Evolutionary conservation across 2,888 invertebrate genomes (phyloP).

Genomic region (Lathronympha strigana): DNA sequence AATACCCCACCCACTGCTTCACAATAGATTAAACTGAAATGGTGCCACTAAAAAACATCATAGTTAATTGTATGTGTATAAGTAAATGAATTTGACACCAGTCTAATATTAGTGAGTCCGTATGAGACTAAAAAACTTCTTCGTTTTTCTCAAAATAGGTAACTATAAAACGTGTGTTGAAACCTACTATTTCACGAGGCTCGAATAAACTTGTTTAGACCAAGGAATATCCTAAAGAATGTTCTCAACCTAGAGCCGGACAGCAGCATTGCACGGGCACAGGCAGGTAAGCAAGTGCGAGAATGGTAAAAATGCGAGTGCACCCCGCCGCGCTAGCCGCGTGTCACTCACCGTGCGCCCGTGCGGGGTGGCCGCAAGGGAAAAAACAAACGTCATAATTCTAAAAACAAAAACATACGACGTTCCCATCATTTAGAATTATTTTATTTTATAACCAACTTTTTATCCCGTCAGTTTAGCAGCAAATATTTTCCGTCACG

Average conservation of each 20-base stretch:
- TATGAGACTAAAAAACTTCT: too few relatives aligned
- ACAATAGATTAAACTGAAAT: background rate
- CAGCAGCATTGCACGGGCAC: slow-evolving; percentile 16
- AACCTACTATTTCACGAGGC: slow-evolving; percentile 3
- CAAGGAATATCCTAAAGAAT: slow-evolving; percentile 6
- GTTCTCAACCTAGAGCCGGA: background rate
- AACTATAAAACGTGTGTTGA: background rate
- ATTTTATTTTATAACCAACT: slow-evolving; percentile 25
- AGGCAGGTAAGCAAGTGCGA: slow-evolving; percentile 65
- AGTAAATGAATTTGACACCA: too few relatives aligned
- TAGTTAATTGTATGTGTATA: background rate
- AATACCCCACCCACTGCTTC: slow-evolving; percentile 20
- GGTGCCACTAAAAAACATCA: background rate
- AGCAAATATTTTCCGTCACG: slow-evolving; percentile 14
- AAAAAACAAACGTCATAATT: slow-evolving; percentile 41
- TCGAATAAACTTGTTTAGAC: slow-evolving; percentile 10
- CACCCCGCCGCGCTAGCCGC: slow-evolving; percentile 64
- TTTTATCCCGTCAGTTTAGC: slow-evolving; percentile 17
- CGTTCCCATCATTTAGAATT: slow-evolving; percentile 33
- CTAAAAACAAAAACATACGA: slow-evolving; percentile 39
- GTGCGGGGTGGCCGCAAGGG: slow-evolving; percentile 46
- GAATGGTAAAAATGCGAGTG: slow-evolving; percentile 71
- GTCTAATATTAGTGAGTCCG: too few relatives aligned
- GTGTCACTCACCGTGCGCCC: slow-evolving; percentile 71
- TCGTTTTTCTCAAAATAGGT: too few relatives aligned